Base-by-base conservation (phyloP, 2,113 vertebrate species). In the Plotosus lineatus region DNA sequence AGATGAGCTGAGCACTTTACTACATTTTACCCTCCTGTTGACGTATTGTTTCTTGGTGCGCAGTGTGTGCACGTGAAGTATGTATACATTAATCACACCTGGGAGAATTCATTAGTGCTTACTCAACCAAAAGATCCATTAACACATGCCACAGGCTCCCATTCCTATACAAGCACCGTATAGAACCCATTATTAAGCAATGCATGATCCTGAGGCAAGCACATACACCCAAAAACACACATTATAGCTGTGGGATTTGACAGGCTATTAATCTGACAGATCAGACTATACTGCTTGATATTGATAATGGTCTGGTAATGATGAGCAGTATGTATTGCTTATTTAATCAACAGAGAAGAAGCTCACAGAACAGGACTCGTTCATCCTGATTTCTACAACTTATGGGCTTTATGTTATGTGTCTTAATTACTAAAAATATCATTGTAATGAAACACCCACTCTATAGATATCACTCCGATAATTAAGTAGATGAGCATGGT, bases 81-180 rank as follows among this genome's bases (percentile, higher is more conserved):
- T 84, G 63, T 73, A 50, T 85, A 58, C 75, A 82, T 90, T 78
- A 86, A 44, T 77, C 82, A 85, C 89, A 90, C 84, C 86, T 90
- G 82, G 88, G 58, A 86, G 84, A 86, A 38, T 81, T 85, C 84
- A 89, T 89, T 87, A 85, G 80, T 60, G 50, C 75, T 82, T 86
- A 79, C 60, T 82, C 63, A 68, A 48, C 75, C 51, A 74, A n/a
- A n/a, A 21, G 31, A 88, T 79, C 71, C 77, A 87, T 88, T 85
- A 83, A 2, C 79, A 19, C 82, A 86, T 75, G 17, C 73, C 85
- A 26, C 75, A 63, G 81, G 65, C 65, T 72, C 23, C 55, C 53
- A 61, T 50, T 15, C 42, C 42, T 73, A 38, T 71, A 61, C 21
- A 61, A 46, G 50, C 8, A 48, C 56, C 10, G 14, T 61, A 61